phyloP scores from a whole-genome alignment of 2,113 vertebrate genomes.

The Nematolebias whitei region DNA sequence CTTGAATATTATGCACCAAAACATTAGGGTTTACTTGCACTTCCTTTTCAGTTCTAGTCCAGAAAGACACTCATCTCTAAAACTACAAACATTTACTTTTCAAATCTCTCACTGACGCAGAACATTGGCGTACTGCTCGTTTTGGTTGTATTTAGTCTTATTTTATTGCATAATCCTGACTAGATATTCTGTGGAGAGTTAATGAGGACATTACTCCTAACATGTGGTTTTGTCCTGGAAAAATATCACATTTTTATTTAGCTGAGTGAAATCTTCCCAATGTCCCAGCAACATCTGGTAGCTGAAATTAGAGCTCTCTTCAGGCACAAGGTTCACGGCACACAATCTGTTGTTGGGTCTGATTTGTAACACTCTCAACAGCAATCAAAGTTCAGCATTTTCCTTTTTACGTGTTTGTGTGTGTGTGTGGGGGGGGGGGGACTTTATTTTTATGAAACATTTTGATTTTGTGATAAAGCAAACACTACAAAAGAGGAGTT shows the following conservation, averaged over 20 bases:
- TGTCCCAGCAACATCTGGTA: conserved; percentile 57
- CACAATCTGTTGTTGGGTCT: conserved; percentile 29
- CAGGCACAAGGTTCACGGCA: conserved; percentile 29
- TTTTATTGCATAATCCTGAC: background rate
- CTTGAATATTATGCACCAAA: too few relatives aligned
- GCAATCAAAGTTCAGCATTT: background rate
- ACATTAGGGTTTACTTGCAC: too few relatives aligned
- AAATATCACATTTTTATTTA: conserved; percentile 56
- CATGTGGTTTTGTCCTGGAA: conserved; percentile 23
- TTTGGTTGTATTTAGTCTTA: background rate
- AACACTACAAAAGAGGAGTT: background rate
- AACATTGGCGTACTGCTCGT: too few relatives aligned
- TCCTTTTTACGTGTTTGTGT: background rate
- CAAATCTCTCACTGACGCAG: too few relatives aligned
- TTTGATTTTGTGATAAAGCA: background rate
- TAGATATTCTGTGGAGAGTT: background rate
- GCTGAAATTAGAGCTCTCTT: conserved; percentile 45
- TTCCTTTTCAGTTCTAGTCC: too few relatives aligned
- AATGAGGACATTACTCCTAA: background rate
- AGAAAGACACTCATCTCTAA: too few relatives aligned
- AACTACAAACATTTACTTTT: too few relatives aligned
- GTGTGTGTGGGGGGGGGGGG: too few relatives aligned
- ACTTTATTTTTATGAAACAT: background rate
- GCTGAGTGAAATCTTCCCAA: conserved; percentile 41
- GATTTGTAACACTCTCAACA: conserved; percentile 10